A percentile compares a stretch with the other conserved stretches of the same genome.
Conservation (phyloP, 2,797 vertebrate genomes). For the Okamejei kenojei region DNA sequence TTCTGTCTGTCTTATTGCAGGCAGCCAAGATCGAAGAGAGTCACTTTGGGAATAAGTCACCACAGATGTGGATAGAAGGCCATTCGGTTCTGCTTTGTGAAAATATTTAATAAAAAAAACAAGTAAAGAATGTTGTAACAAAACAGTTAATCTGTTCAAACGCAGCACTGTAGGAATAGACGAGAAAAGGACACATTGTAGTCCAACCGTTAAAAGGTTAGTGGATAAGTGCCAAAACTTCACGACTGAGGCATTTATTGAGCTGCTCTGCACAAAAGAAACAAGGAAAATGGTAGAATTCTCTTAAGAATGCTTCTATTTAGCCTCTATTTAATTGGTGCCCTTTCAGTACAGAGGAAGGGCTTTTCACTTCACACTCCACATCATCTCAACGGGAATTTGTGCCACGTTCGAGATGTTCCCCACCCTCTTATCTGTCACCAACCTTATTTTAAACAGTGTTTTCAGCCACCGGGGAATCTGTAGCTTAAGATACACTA, state of each 20-base stretch:
- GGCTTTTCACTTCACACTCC: conserved; percentile 10
- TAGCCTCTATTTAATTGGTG: conserved; percentile 27
- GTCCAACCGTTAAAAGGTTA: neutral
- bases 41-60: neutral
- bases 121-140: neutral
- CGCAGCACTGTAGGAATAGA: neutral
- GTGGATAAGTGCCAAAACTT: conserved; percentile 29
- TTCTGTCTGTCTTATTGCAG: neutral
- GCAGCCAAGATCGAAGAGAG: neutral
- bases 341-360: conserved; percentile 32
- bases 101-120: neutral
- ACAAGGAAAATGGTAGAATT: conserved; percentile 28
- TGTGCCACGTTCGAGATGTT: conserved; percentile 10
- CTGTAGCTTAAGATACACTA: conserved; percentile 37
- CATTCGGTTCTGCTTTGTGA: neutral
- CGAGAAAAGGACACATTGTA: conserved; percentile 29
- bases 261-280: conserved; percentile 19
- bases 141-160: conserved; percentile 26
- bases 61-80: neutral
- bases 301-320: conserved; percentile 28
- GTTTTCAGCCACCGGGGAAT: neutral
- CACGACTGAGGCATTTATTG: conserved; percentile 34
- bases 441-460: conserved; percentile 23
- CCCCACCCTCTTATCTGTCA: conserved; percentile 32
- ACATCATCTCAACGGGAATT: neutral